These are phyloP conservation scores for Leptinotarsa juncta DNA, from an alignment of 2,888 invertebrate genomes.

Conservation along the genomic window DNA sequence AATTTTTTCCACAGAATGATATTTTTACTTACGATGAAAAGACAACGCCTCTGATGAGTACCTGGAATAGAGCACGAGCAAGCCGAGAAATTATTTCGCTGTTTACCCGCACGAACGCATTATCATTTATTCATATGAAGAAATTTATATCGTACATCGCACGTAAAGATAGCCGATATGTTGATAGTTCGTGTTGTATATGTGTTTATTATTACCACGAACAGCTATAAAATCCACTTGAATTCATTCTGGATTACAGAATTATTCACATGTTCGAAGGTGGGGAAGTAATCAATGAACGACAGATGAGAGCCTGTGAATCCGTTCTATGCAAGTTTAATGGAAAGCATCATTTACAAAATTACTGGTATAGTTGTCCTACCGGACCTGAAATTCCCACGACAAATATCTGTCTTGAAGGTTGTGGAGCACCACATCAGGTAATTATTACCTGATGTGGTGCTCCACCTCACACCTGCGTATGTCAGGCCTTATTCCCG, in stretches of 20 bases:
- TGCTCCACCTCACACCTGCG: no score
- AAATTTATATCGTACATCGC: constrained; percentile 44
- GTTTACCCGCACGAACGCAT: constrained; percentile 47
- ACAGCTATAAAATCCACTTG: not conserved
- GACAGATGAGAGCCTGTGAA: no score
- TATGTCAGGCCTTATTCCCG: no score
- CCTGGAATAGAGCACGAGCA: constrained; percentile 31
- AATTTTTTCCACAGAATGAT: no score
- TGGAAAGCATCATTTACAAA: no score
- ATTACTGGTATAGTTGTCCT: no score
- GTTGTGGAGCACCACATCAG: no score
- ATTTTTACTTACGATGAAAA: not conserved
- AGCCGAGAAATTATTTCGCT: constrained; percentile 45
- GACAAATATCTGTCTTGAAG: no score
- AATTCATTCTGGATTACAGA: constrained; percentile 20
- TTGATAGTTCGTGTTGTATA: constrained; percentile 30
- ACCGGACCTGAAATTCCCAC: no score
- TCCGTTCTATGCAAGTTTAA: no score
- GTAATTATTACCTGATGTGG: no score
- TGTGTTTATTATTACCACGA: constrained; percentile 26
- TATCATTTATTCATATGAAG: constrained; percentile 50
- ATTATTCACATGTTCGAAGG: constrained; percentile 6
- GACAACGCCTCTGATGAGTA: constrained; percentile 11
- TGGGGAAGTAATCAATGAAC: not conserved
- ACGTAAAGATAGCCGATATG: constrained; percentile 43